A percentile compares a stretch with the other conserved stretches of the same genome.
Conservation (phyloP, 1,140 invertebrate genomes). For the Oscheius sp. region DNA sequence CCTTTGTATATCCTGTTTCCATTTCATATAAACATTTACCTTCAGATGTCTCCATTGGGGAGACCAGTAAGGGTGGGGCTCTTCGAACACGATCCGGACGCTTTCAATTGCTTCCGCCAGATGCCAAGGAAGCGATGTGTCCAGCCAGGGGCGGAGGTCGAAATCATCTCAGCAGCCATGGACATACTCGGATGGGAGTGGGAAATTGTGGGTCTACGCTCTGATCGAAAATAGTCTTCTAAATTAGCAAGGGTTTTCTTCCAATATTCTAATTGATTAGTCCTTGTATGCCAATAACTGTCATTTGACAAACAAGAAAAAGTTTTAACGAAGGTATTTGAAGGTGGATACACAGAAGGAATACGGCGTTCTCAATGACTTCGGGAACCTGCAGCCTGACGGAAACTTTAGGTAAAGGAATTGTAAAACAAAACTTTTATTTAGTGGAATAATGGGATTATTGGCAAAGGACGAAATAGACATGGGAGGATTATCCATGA, state of each 20-base stretch:
- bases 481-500: slow-evolving; percentile 40
- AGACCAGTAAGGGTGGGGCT: slow-evolving; percentile 36
- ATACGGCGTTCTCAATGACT: slow-evolving; percentile 26
- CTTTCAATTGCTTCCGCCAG: slow-evolving; percentile 41
- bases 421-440: neutral
- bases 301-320: no score
- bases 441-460: slow-evolving; percentile 42
- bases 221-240: no score
- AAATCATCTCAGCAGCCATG: slow-evolving; percentile 39
- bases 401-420: slow-evolving; percentile 22
- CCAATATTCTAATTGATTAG: no score
- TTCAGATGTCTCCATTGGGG: slow-evolving; percentile 26
- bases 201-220: slow-evolving; percentile 33
- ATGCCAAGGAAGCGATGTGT: slow-evolving; percentile 30
- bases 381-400: slow-evolving; percentile 22
- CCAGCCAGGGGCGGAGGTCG: slow-evolving; percentile 40
- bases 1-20: no score
- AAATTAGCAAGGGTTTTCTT: no score
- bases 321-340: slow-evolving; percentile 4
- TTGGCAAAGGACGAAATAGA: slow-evolving; percentile 32
- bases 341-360: slow-evolving; percentile 30
- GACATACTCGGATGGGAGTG: slow-evolving; percentile 40
- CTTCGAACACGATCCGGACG: slow-evolving; percentile 37
- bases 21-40: no score
- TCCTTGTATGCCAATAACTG: no score